Conservation (phyloP, 2,113 vertebrate genomes). For the Jaculus jaculus region DNA sequence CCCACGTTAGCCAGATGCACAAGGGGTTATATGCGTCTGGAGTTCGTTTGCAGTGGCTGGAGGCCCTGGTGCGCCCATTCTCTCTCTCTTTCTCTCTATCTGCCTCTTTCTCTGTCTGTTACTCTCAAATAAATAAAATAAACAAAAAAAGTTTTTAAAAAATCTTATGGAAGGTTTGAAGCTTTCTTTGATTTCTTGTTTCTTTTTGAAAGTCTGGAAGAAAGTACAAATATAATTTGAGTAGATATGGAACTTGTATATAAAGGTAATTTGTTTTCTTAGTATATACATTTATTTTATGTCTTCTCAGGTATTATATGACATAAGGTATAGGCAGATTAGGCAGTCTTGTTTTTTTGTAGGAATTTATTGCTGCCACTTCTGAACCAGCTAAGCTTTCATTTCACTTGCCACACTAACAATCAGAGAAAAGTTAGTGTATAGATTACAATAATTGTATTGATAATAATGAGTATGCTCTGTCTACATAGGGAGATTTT, state of each 20-base stretch:
- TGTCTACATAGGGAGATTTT: not conserved
- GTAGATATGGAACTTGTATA: not conserved
- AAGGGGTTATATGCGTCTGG: too few relatives aligned
- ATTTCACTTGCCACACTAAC: not conserved
- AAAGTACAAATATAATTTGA: not conserved
- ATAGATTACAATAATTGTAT: not conserved
- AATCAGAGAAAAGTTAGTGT: not conserved
- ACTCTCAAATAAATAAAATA: too few relatives aligned
- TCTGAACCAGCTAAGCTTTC: not conserved
- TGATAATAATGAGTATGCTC: not conserved
- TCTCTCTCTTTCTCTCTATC: too few relatives aligned
- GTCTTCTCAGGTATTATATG: not conserved
- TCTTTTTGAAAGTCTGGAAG: not conserved
- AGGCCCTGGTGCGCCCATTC: too few relatives aligned
- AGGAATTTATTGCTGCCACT: not conserved
- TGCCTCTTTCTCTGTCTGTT: too few relatives aligned
- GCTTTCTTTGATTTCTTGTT: not conserved
- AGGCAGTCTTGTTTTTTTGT: not conserved
- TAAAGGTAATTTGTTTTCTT: not conserved
- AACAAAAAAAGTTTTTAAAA: too few relatives aligned
- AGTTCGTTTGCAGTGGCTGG: too few relatives aligned
- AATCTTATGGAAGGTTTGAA: too few relatives aligned
- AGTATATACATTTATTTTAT: not conserved
- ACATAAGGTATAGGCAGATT: not conserved
- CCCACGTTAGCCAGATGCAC: too few relatives aligned